Evolutionary conservation across 2,888 invertebrate species (phyloP).

Genomic region (Glaucopsyche alexis): DNA sequence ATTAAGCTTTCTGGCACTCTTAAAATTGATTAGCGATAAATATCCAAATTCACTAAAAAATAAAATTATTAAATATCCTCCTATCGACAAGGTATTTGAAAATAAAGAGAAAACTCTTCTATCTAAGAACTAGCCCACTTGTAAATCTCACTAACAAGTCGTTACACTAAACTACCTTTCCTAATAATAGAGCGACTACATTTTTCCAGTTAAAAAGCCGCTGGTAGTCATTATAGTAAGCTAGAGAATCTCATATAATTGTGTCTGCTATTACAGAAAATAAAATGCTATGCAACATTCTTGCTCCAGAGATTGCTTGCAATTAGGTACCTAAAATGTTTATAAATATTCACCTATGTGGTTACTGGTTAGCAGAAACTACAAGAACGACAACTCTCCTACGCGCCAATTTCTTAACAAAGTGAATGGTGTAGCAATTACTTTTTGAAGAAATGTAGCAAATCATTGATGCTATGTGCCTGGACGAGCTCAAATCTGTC

Average conservation of each 20-base stretch:
- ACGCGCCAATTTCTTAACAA: too few species aligned
- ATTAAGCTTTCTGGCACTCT: too few species aligned
- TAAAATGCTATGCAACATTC: constrained; percentile 20
- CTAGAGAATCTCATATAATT: constrained; percentile 18
- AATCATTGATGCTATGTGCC: too few species aligned
- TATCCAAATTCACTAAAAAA: too few species aligned
- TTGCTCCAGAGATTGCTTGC: constrained; percentile 9
- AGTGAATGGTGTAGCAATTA: too few species aligned
- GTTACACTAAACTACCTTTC: constrained; percentile 17
- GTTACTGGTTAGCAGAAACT: too few species aligned
- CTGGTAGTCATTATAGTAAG: constrained; percentile 15
- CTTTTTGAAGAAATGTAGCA: too few species aligned
- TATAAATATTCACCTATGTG: background rate
- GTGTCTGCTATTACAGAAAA: constrained; percentile 10
- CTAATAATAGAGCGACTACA: constrained; percentile 19
- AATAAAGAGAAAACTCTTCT: background rate
- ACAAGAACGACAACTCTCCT: too few species aligned
- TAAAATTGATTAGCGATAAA: too few species aligned
- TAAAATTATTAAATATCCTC: background rate
- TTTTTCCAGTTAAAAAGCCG: constrained; percentile 14
- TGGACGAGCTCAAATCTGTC: too few species aligned
- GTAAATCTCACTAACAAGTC: background rate
- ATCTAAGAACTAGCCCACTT: background rate
- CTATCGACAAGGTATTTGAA: background rate
- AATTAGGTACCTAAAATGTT: constrained; percentile 17